Conservation (phyloP, 2,113 vertebrate genomes). For the Gavialis gangeticus region DNA sequence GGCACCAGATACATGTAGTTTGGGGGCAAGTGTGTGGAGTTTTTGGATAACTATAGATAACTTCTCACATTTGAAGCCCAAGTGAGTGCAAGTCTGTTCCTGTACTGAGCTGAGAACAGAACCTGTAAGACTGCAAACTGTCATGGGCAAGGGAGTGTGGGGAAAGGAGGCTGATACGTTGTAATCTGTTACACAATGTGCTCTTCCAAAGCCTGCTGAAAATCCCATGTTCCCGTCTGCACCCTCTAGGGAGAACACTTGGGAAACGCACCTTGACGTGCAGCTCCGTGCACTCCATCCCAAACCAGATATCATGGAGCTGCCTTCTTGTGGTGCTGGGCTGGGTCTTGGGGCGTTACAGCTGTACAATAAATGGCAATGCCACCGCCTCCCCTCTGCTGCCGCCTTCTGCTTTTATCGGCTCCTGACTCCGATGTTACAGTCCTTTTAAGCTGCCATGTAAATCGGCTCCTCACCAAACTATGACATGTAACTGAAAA, state of each 20-base stretch:
- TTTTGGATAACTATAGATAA: neutral
- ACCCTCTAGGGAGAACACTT: neutral
- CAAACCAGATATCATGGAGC: too few relatives aligned
- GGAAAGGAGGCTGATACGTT: neutral
- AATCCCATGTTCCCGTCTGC: neutral
- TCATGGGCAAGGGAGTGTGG: fast-evolving
- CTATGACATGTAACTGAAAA: fast-evolving
- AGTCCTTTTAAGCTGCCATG: fast-evolving
- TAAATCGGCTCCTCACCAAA: fast-evolving
- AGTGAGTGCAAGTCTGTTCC: too few relatives aligned
- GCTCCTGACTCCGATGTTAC: fast-evolving
- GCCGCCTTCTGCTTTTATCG: neutral
- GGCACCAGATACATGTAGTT: neutral
- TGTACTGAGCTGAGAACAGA: too few relatives aligned
- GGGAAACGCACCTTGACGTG: too few relatives aligned
- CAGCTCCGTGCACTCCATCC: too few relatives aligned
- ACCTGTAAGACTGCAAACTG: neutral
- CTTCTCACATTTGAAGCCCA: neutral
- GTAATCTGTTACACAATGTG: neutral
- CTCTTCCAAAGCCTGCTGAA: neutral
- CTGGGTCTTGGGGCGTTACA: too few relatives aligned
- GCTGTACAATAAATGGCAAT: neutral
- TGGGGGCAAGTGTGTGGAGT: neutral
- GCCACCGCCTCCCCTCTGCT: neutral
- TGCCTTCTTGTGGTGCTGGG: too few relatives aligned